Conservation (phyloP, 2,797 vertebrate genomes). For the Ceyx erithaca region DNA sequence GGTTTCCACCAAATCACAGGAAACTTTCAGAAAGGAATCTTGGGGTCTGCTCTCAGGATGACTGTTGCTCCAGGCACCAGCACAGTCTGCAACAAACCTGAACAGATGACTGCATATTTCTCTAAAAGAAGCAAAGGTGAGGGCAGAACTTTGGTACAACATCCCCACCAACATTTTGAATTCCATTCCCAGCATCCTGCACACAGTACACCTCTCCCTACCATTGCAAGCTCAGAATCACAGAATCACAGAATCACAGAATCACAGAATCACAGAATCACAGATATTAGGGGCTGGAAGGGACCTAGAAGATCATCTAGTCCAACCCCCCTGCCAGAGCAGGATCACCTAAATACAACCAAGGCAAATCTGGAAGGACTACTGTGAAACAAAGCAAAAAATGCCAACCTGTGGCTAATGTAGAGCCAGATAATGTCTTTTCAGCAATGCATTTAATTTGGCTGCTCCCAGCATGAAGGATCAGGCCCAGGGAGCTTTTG, state of each 20-base stretch:
- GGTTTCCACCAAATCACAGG: neutral
- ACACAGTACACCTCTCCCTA: neutral
- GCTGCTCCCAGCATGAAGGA: neutral
- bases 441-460: neutral
- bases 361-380: neutral
- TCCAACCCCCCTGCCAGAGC: too few relatives aligned
- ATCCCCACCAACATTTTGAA: neutral
- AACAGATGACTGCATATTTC: neutral
- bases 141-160: neutral
- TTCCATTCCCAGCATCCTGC: neutral
- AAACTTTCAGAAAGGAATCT: neutral
- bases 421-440: neutral
- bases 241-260: too few relatives aligned
- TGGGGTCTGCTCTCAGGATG: neutral
- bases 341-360: neutral
- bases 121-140: neutral
- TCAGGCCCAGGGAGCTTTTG: neutral
- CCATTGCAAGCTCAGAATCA: neutral
- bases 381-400: neutral
- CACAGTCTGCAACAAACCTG: neutral
- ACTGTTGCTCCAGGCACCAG: neutral
- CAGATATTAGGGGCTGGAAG: too few relatives aligned
- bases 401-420: neutral
- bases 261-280: too few relatives aligned
- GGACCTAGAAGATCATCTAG: too few relatives aligned